Evolutionary conservation across 2,888 invertebrate species (phyloP).

Genomic region (Drosophila helvetica): DNA sequence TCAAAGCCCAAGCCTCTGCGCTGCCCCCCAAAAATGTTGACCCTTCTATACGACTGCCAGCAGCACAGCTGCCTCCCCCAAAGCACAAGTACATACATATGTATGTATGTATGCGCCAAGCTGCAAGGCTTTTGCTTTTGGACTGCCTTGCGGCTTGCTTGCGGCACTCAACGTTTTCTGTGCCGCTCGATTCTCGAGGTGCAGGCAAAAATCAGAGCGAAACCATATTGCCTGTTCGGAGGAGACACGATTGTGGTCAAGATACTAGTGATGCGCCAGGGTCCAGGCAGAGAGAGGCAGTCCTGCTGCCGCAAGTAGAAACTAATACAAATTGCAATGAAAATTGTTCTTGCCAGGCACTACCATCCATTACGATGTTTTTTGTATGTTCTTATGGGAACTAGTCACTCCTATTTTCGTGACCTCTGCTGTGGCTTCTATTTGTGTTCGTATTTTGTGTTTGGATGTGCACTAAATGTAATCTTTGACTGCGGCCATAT

Average conservation of each 20-base stretch:
- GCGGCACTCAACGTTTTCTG: slow-evolving; percentile 49
- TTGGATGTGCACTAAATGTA: slow-evolving; percentile 52
- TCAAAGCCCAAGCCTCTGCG: slow-evolving; percentile 33
- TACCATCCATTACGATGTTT: no score
- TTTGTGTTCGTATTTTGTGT: neutral
- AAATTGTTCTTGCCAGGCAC: no score
- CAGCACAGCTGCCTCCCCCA: no score
- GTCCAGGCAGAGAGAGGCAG: no score
- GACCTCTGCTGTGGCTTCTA: neutral
- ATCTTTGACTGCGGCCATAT: slow-evolving; percentile 72
- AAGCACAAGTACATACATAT: neutral
- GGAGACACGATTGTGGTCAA: neutral
- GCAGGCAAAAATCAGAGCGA: slow-evolving; percentile 64
- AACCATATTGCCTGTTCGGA: slow-evolving; percentile 43
- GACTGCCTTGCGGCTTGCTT: slow-evolving; percentile 65
- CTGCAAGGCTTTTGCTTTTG: slow-evolving; percentile 72
- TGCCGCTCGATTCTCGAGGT: slow-evolving; percentile 20
- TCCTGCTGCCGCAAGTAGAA: no score
- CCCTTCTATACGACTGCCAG: slow-evolving; percentile 9
- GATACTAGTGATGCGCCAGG: neutral
- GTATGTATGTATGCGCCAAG: slow-evolving; percentile 20
- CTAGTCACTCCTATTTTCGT: neutral
- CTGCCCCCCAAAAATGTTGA: slow-evolving; percentile 35
- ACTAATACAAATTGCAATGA: no score
- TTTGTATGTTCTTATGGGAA: no score